phyloP scores from a whole-genome alignment of 2,113 vertebrate genomes.

The Chauna torquata region DNA sequence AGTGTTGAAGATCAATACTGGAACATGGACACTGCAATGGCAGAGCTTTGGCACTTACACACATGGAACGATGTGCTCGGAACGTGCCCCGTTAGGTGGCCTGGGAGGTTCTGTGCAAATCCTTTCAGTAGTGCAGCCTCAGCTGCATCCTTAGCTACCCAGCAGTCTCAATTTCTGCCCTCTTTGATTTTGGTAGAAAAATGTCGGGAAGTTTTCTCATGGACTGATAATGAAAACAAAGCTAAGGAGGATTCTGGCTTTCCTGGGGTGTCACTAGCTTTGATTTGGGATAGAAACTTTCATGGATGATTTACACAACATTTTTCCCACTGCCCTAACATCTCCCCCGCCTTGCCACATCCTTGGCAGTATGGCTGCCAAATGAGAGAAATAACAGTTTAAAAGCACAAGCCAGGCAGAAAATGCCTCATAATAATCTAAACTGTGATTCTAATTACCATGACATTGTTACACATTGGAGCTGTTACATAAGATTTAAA shows the following conservation, averaged over 20 bases:
- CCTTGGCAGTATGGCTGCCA: background rate
- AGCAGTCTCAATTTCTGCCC: background rate
- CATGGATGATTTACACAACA: background rate
- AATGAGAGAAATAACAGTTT: conserved; percentile 16
- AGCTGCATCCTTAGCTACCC: background rate
- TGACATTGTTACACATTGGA: conserved; percentile 17
- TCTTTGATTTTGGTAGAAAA: background rate
- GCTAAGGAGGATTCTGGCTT: background rate
- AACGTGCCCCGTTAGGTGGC: background rate
- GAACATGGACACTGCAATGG: background rate
- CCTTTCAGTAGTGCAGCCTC: background rate
- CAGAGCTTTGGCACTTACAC: background rate
- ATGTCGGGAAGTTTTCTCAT: background rate
- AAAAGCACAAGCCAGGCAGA: background rate
- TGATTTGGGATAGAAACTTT: background rate
- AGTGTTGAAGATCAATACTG: background rate
- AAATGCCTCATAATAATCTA: background rate
- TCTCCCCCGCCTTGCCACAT: background rate
- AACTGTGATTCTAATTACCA: conserved; percentile 36
- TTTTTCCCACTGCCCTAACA: background rate
- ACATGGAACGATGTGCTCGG: background rate
- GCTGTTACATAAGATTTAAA: conserved; percentile 28
- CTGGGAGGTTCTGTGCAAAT: background rate
- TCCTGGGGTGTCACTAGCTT: background rate
- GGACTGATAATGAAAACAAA: background rate